Percentiles rank a stretch among this genome's conserved stretches.
These are phyloP conservation scores for Leptoclinus maculatus DNA, from an alignment of 2,797 vertebrate species.

Conservation along the genomic window DNA sequence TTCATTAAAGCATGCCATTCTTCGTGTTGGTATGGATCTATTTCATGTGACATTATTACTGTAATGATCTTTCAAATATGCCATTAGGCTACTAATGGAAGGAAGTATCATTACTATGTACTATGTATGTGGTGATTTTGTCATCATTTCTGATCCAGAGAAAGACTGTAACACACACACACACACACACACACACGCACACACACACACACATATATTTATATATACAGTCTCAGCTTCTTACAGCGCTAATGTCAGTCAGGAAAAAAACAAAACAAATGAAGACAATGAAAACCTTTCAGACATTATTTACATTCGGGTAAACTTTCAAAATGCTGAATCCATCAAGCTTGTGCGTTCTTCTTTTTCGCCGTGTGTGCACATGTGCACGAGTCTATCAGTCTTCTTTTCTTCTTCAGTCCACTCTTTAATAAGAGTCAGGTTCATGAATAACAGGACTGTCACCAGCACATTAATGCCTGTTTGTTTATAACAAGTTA, in stretches of 20 bases:
- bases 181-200: no score
- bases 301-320: conserved; percentile 69
- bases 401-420: conserved; percentile 48
- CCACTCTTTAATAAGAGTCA: conserved; percentile 73
- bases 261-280: not conserved
- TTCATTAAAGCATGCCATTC: not conserved
- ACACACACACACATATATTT: no score
- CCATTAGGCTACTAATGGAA: not conserved
- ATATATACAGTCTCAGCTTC: not conserved
- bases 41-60: conserved; percentile 23
- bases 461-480: conserved; percentile 37
- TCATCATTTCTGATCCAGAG: conserved; percentile 18
- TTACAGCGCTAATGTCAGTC: conserved; percentile 38
- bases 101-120: conserved; percentile 7
- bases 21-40: conserved; percentile 3
- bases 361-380: conserved; percentile 27
- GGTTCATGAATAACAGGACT: conserved; percentile 70
- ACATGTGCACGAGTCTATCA: conserved; percentile 70
- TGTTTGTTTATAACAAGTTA: conserved; percentile 12
- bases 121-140: not conserved
- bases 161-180: not conserved
- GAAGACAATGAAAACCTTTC: conserved; percentile 29
- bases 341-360: conserved; percentile 68
- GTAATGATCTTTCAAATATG: conserved; percentile 26
- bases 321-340: conserved; percentile 71